Evolutionary conservation across 2,113 vertebrate species (phyloP).

Genomic region (Erpornis zantholeuca): DNA sequence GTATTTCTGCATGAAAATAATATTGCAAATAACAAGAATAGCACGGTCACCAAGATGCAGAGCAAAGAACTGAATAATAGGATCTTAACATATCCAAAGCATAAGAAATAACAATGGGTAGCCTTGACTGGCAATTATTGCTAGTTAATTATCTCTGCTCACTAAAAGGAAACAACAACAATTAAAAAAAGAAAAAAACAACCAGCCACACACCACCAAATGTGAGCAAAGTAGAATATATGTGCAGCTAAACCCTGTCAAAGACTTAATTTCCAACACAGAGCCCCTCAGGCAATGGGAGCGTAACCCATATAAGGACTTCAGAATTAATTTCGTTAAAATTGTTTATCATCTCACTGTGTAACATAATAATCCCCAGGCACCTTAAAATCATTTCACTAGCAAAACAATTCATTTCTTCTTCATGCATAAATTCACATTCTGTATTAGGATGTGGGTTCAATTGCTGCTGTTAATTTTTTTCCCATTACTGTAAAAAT

Average conservation of each 20-base stretch:
- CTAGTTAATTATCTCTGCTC: constrained; percentile 16
- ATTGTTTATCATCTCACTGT: constrained; percentile 30
- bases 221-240: not conserved
- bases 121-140: constrained; percentile 41
- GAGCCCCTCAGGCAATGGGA: not conserved
- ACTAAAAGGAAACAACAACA: constrained; percentile 13
- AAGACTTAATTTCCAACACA: not conserved
- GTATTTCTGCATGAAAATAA: not conserved
- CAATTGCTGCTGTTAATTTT: not conserved
- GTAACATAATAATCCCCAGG: constrained; percentile 8
- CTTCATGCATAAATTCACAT: constrained; percentile 10
- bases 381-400: constrained; percentile 24
- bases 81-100: constrained; percentile 29
- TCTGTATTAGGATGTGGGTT: not conserved
- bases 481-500: not conserved
- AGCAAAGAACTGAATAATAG: constrained; percentile 13
- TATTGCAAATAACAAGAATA: not conserved
- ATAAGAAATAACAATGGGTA: constrained; percentile 30
- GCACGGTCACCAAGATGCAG: not conserved
- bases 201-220: not conserved
- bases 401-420: constrained; percentile 39
- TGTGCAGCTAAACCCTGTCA: not conserved
- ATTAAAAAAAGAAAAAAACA: not conserved
- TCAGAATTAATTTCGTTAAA: constrained; percentile 41
- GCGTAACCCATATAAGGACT: not conserved